These are phyloP conservation scores for Dendrolimus kikuchii DNA, from an alignment of 1,140 invertebrate genomes.

Conservation along the genomic window DNA sequence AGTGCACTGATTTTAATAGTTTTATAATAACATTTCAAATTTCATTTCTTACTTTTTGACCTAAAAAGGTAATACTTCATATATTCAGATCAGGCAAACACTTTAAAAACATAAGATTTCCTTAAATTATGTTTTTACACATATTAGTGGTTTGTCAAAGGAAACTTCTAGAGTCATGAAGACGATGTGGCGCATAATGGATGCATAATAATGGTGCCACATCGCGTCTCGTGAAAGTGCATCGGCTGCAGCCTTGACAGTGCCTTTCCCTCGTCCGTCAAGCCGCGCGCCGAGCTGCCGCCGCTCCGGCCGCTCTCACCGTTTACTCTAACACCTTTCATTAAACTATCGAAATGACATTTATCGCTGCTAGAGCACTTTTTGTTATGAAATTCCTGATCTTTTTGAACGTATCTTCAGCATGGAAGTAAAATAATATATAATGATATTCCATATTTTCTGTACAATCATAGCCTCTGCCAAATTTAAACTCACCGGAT, in stretches of 20 bases:
- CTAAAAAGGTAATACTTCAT: no score
- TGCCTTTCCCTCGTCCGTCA: conserved; percentile 68
- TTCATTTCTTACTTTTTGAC: no score
- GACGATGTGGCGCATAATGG: conserved; percentile 35
- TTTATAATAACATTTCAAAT: no score
- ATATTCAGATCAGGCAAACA: no score
- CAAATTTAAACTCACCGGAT: no score
- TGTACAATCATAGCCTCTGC: no score
- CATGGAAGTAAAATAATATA: no score
- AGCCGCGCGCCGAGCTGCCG: conserved; percentile 17
- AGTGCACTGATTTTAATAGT: no score
- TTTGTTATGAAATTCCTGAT: conserved; percentile 3
- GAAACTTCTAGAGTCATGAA: conserved; percentile 10
- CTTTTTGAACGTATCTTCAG: neutral
- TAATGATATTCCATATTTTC: no score
- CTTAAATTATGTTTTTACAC: no score
- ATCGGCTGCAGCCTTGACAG: conserved; percentile 54
- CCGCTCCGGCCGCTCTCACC: conserved; percentile 31
- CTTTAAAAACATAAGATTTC: no score
- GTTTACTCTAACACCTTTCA: conserved; percentile 48
- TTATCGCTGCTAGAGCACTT: conserved; percentile 33
- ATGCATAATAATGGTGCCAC: conserved; percentile 43
- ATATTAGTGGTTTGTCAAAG: no score
- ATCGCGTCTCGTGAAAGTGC: conserved; percentile 60
- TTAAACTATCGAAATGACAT: conserved; percentile 50